A percentile compares a stretch with the other conserved stretches of the same genome.
phyloP scores from a whole-genome alignment of 2,797 vertebrate genomes.

The Decapterus maruadsi region DNA sequence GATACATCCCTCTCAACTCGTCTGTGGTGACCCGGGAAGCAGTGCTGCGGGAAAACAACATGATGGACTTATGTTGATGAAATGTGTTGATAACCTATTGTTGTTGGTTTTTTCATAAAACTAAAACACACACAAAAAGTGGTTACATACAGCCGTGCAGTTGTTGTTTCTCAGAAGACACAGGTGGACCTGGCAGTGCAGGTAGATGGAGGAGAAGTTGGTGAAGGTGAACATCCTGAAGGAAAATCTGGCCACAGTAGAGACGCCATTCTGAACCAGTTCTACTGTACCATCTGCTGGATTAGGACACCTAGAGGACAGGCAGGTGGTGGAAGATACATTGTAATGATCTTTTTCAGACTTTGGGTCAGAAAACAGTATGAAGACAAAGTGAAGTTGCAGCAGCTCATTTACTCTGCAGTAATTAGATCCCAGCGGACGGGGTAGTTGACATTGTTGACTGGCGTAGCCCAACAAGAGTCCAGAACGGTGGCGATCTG shows the following conservation, averaged over 20 bases:
- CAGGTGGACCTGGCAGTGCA: constrained; percentile 74
- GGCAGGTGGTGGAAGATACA: background rate
- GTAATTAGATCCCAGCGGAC: constrained; percentile 76
- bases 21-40: constrained; percentile 32
- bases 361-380: no score
- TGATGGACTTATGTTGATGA: background rate
- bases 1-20: constrained; percentile 24
- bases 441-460: constrained; percentile 33
- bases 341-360: background rate
- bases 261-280: constrained; percentile 68
- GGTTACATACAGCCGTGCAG: constrained; percentile 63
- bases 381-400: background rate
- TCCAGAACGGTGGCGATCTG: constrained; percentile 75
- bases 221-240: constrained; percentile 69
- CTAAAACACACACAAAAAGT: background rate
- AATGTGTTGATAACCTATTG: background rate
- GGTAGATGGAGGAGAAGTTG: constrained; percentile 54
- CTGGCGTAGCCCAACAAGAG: constrained; percentile 82
- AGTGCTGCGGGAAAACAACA: constrained; percentile 58
- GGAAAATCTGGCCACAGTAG: constrained; percentile 71
- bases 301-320: constrained; percentile 74
- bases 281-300: constrained; percentile 61
- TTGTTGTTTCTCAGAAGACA: constrained; percentile 55
- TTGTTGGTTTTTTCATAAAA: no score
- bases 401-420: constrained; percentile 60